phyloP scores from a whole-genome alignment of 2,888 invertebrate species.

The Muscina levida region DNA sequence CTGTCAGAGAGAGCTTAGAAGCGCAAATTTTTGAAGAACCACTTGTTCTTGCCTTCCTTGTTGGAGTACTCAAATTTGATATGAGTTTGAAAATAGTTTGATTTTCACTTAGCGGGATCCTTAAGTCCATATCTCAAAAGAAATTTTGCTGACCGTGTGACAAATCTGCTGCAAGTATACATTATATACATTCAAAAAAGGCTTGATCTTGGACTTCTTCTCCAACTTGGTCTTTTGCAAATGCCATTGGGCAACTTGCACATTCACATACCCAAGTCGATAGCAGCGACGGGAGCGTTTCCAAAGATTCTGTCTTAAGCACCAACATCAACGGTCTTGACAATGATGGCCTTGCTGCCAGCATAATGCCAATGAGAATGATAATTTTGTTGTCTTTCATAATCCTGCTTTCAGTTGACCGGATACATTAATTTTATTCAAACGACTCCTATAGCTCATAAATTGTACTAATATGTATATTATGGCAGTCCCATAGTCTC shows the following conservation, averaged over 20 bases:
- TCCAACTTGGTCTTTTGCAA: conserved; percentile 96
- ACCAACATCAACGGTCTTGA: conserved; percentile 98
- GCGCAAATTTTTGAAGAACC: conserved; percentile 99
- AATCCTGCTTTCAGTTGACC: too few species aligned
- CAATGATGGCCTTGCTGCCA: conserved; percentile 97
- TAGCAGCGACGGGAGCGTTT: conserved; percentile 98
- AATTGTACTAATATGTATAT: too few species aligned
- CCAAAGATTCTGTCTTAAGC: conserved; percentile 97
- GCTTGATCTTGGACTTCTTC: conserved; percentile 98
- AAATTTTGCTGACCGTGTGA: conserved; percentile 95
- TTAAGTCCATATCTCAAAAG: conserved; percentile 96
- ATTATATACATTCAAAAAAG: conserved; percentile 96
- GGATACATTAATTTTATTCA: too few species aligned
- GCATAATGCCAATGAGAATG: conserved; percentile 99
- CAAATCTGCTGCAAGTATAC: conserved; percentile 96
- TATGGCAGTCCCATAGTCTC: too few species aligned
- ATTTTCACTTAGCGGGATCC: conserved; percentile 97
- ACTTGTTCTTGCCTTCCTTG: conserved; percentile 98
- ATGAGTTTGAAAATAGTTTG: conserved; percentile 96
- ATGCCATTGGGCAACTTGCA: conserved; percentile 97
- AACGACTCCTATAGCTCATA: too few species aligned
- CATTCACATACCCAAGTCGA: conserved; percentile 98
- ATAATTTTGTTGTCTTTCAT: conserved; percentile 99
- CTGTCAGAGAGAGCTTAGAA: conserved; percentile 86
- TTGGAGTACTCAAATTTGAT: conserved; percentile 98